Conservation (phyloP, 2,797 vertebrate species). For the Pitangus sulphuratus region DNA sequence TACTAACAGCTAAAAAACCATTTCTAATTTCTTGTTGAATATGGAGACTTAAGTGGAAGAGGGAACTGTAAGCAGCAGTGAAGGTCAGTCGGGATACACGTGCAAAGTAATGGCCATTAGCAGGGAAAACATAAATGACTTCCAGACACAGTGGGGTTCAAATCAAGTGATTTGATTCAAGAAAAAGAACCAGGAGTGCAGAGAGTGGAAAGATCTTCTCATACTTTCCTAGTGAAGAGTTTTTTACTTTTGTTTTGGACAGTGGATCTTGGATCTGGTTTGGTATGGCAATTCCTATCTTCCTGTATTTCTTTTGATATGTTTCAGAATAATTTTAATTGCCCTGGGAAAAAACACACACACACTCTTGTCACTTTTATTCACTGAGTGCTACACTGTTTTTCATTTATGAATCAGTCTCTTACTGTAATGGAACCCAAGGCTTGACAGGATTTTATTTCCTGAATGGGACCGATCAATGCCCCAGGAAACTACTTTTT, state of each 20-base stretch:
- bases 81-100: neutral
- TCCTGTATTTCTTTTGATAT: neutral
- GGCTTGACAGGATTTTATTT: neutral
- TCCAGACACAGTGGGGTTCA: neutral
- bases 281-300: neutral
- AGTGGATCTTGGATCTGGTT: neutral
- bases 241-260: neutral
- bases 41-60: neutral
- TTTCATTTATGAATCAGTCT: neutral
- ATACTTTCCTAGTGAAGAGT: neutral
- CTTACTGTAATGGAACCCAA: neutral
- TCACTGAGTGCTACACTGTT: neutral
- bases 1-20: conserved; percentile 39
- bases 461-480: neutral
- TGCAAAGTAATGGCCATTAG: neutral
- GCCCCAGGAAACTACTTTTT: neutral
- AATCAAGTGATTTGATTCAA: neutral
- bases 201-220: neutral
- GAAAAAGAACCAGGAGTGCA: neutral
- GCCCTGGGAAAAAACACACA: neutral
- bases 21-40: conserved; percentile 17
- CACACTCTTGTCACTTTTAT: neutral
- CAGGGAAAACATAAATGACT: neutral
- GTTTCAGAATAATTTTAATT: neutral
- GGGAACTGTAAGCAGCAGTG: neutral